Evolutionary conservation across 2,113 vertebrate species (phyloP).

Genomic region (Willisornis vidua): DNA sequence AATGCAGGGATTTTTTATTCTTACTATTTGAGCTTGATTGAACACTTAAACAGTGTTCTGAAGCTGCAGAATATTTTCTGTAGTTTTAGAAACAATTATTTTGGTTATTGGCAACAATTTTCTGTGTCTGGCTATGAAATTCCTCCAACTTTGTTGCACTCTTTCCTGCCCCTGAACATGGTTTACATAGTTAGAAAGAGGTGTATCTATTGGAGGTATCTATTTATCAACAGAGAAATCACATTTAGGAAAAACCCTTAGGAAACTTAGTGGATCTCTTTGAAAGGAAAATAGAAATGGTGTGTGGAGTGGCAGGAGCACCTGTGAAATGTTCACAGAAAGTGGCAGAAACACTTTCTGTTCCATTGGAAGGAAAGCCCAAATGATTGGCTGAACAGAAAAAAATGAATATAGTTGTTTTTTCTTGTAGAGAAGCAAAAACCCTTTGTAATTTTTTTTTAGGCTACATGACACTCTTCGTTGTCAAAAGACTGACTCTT

Average conservation of each 20-base stretch:
- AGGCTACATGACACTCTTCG: neutral
- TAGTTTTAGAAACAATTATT: neutral
- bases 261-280: neutral
- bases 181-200: neutral
- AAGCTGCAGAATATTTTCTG: neutral
- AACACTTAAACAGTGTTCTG: neutral
- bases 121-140: neutral
- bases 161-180: neutral
- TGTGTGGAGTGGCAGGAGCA: neutral
- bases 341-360: neutral
- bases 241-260: neutral
- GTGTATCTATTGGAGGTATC: neutral
- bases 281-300: neutral
- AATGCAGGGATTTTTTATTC: neutral
- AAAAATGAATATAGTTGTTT: neutral
- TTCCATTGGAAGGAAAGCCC: neutral
- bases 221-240: neutral
- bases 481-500: slow-evolving; percentile 2
- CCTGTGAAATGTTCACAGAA: neutral
- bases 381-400: neutral
- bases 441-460: slow-evolving; percentile 15
- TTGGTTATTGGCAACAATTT: neutral
- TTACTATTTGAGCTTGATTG: neutral
- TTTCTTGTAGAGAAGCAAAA: slow-evolving; percentile 33
- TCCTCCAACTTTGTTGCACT: neutral